phyloP scores from a whole-genome alignment of 2,797 vertebrate genomes.

The Hoplostethus atlanticus region DNA sequence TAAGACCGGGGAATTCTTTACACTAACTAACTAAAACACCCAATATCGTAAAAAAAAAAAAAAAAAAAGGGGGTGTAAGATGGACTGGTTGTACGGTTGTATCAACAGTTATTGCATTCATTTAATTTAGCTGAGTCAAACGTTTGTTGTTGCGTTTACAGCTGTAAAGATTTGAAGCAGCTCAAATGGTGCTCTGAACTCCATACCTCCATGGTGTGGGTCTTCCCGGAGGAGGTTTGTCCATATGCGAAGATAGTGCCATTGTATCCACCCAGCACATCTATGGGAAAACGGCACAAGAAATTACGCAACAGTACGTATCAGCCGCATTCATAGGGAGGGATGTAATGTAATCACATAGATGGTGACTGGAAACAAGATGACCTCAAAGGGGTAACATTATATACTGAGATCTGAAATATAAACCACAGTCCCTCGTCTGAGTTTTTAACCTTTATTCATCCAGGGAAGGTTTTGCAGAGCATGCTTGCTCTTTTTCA shows the following conservation, averaged over 20 bases:
- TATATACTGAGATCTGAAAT: not conserved
- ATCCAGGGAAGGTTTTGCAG: too few relatives aligned
- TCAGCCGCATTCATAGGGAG: too few relatives aligned
- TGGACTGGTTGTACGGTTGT: too few relatives aligned
- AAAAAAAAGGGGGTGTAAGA: too few relatives aligned
- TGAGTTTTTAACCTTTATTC: not conserved
- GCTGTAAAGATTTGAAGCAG: not conserved
- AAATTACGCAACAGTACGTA: not conserved
- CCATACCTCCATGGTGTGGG: conserved; percentile 93
- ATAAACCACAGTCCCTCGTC: not conserved
- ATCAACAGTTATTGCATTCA: not conserved
- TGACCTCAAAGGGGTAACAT: not conserved
- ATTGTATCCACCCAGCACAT: conserved; percentile 92
- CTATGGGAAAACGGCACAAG: conserved; percentile 63
- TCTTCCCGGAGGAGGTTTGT: conserved; percentile 93
- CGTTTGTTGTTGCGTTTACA: not conserved
- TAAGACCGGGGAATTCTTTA: too few relatives aligned
- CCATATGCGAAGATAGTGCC: conserved; percentile 95
- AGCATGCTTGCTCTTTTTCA: too few relatives aligned
- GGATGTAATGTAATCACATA: not conserved
- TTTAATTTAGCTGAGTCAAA: not conserved
- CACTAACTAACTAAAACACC: too few relatives aligned
- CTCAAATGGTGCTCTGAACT: not conserved
- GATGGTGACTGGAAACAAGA: not conserved
- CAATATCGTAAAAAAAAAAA: too few relatives aligned